Base-by-base conservation (phyloP, 2,797 vertebrate genomes). In the Kryptolebias ocellatus region DNA sequence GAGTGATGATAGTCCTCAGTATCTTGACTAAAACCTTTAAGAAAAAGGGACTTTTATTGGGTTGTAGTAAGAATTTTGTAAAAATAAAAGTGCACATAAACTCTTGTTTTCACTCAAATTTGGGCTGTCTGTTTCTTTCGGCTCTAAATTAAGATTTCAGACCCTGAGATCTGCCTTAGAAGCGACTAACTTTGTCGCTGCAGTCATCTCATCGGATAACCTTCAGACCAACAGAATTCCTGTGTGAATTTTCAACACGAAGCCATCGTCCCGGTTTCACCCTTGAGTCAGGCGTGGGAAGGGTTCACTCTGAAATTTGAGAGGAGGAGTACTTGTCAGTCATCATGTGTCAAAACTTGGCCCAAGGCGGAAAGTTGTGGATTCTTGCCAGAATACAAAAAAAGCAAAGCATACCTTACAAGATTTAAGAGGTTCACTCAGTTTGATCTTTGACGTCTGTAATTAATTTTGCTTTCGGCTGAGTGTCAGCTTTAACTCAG, bases 271-370 rank as follows among this genome's bases (percentile, higher is more conserved):
- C 9, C 44, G 1, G 4, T 28, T 12, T 1, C 29, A 24, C 28
- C 11, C 34, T 27, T 34, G 46, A 57, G n/a, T 62, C 16, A 58
- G 17, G 12, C n/a, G 17, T 54, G 53, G 8, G 42, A 70, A 31
- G 12, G 18, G 34, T 50, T 69, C 55, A 20, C 16, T 4, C 39
- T 64, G 4, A 42, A 50, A 42, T 44, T 18, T 59, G 20, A 45
- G 29, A n/a, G 58, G 57, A 53, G 3, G 5, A 50, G 17, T 47
- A 24, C n/a, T 17, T 79, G 60, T 62, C 70, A 81, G n/a, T 78
- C 66, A 57, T 53, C 2, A n/a, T 0, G 53, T 64, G 44, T 53
- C 50, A 59, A n/a, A 42, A 14, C 15, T 20, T 55, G 49, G 57
- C 51, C 47, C 42, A 53, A 62, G 20, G 50, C 17, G n/a, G 45